Base-by-base conservation (phyloP, 1,140 invertebrate species). In the Neodiprion pinetum region DNA sequence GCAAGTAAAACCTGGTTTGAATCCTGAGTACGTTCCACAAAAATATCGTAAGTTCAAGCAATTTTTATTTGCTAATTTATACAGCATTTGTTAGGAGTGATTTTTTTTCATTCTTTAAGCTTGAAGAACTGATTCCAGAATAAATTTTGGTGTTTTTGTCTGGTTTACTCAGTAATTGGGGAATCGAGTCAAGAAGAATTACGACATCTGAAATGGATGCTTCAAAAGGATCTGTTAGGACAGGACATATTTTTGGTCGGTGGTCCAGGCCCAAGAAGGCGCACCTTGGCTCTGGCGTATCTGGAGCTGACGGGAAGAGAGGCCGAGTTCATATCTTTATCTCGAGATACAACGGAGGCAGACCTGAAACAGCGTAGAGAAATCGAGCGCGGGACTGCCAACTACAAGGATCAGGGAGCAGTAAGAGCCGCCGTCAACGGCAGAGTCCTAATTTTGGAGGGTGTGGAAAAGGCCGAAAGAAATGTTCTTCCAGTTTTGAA, bases 401-500 rank as follows among this genome's bases (percentile, higher is more conserved):
- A 93, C 82, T 99, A 98, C 90, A 93, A 97, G 84, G 97, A 99
- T 89, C 97, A 99, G 94, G 95, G 95, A 88, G 97, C 97, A 47
- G 97, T 99, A 0, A 90, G 94, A 81, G 97, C 97, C 17, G 98
- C 97, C 0, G 90, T 93, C 11, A 90, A 97, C 87, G 97, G 97
- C 1, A 90, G 97, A 74, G 91, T 99, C 47, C 90, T 99, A 11
- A 90, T 99, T n/a, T 89, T 99, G 28, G 98, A 99, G 88, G 98
- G 98, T 8, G 96, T 99, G 72, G 98, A 99, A 89, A 99, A 99
- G 85, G 97, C 97, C 0, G 98, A 99, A 86, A 88, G 98, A 72
- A 99, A 99, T 90, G 97, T 99, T 48, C 89, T 99, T 67, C 98
- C 98, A 66, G 95, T 99, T 61, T 86, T 99, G n/a, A 99, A 99